Base-by-base conservation (phyloP, 2,113 vertebrate genomes). In the Bos indicus region DNA sequence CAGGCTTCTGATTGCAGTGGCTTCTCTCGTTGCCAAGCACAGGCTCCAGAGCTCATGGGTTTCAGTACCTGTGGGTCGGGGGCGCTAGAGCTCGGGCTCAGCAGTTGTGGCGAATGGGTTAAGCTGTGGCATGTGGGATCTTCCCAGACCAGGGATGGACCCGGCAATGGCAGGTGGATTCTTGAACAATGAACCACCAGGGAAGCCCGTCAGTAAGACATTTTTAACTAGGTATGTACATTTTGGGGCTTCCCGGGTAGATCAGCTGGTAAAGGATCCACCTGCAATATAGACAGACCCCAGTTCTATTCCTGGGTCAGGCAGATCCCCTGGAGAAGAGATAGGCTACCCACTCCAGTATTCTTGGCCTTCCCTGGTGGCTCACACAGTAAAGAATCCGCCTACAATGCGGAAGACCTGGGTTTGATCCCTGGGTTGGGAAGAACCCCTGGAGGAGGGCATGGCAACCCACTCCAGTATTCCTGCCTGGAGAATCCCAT, bases 391-490 rank as follows among this genome's bases (percentile, higher is more conserved):
- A 71, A 40, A 71, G 67, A 40, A 12, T 71, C 67, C 0, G 10
- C n/a, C 67, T 40, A 12, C n/a, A 71, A 40, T 0, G 10, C 0
- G 2, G 67, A n/a, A 40, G 67, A 23, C n/a, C n/a, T 71, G 67
- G 19, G 19, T 71, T 40, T 40, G 67, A 71, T 40, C 67, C 26
- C n/a, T 40, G n/a, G n/a, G 67, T 71, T 40, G n/a, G n/a, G n/a
- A 71, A 40, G 67, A 71, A 5, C 2, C n/a, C 19, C 67, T 21
- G 67, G 64, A 71, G 19, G 9, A 71, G 33, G 67, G 67, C n/a
- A 71, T 36, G 9, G 5, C n/a, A 71, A 12, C 67, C 67, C n/a
- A 71, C 67, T 71, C 19, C 67, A 71, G 67, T 40, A 6, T 21
- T 71, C n/a, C 36, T 71, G 67, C n/a, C 19, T 40, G n/a, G n/a